phyloP scores from a whole-genome alignment of 2,888 invertebrate genomes.

The Nomada flava region DNA sequence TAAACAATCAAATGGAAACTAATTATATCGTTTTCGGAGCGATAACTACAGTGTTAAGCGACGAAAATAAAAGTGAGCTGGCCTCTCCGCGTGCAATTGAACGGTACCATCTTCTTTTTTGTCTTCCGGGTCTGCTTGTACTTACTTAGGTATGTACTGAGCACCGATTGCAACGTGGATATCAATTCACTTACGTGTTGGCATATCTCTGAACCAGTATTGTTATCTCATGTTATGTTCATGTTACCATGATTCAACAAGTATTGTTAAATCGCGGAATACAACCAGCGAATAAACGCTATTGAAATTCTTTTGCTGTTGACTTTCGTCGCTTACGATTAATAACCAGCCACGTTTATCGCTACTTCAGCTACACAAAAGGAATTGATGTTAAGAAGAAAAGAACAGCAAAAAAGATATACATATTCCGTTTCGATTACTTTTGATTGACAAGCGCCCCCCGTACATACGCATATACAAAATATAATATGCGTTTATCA shows the following conservation, averaged over 20 bases:
- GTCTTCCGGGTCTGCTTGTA: conserved; percentile 29
- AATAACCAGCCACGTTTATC: conserved; percentile 29
- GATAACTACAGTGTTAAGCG: conserved; percentile 29
- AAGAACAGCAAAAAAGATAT: neutral
- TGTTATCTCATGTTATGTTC: conserved; percentile 1
- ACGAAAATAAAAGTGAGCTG: conserved; percentile 47
- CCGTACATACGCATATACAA: neutral
- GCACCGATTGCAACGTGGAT: conserved; percentile 7
- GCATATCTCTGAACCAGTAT: conserved; percentile 3
- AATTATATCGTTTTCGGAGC: conserved; percentile 10
- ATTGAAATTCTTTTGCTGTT: conserved; percentile 23
- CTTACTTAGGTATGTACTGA: neutral
- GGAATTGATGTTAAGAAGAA: neutral
- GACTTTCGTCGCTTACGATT: conserved; percentile 26
- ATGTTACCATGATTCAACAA: neutral
- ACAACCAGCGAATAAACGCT: neutral
- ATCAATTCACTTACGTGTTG: conserved; percentile 5
- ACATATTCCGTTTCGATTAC: neutral
- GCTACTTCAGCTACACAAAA: neutral
- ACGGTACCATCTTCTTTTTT: conserved; percentile 23
- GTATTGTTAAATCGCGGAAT: conserved; percentile 1
- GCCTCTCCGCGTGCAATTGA: conserved; percentile 20
- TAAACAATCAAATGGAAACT: neutral
- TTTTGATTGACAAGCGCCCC: neutral
- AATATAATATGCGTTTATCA: conserved; percentile 33